Evolutionary conservation across 2,113 vertebrate species (phyloP), one percentile per base, ranked within the genome.

Genomic region (Mesoclemmys tuberculata): DNA sequence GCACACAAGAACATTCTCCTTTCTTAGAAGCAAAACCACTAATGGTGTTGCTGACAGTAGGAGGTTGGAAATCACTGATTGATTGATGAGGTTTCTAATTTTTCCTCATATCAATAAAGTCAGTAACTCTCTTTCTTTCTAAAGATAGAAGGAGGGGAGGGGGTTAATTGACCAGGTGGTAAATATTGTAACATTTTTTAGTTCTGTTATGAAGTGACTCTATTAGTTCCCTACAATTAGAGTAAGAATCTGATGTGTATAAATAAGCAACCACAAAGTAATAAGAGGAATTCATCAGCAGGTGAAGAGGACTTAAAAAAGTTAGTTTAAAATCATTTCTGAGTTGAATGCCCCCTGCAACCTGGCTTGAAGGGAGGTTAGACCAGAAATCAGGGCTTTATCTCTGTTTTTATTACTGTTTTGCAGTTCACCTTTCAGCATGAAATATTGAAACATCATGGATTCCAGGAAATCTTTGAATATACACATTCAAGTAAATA

Each of bases 241-340:
- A 18, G 41, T 44, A 24, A 82, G 48, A 41, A 82, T 79, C 64
- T 90, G 52, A 82, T 61, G 49, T 2, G 6, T 93, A 84, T 83
- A 78, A 44, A 55, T 83, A 46, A 79, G 18, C 49, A 12, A 13
- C 27, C 58, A 85, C 74, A 95, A 92, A 86, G 8, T 75, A 89
- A 29, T 87, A 55, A 92, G 80, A 52, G 82, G 90, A 80, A 85
- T 89, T 86, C 14, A 64, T 71, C 86, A 92, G 44, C 64, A 55
- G 83, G 8, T 35, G 71, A 85, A 93, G 75, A 90, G 84, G 77
- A 92, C 95, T 90, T 93, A 4, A 49, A 46, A 78, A 74, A 90
- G 90, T 92, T 92, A 91, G 29, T 71, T 92, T 35, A 93, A 92
- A 94, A 80, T 85, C 90, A 94, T 24, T 93, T 84, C 71, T 64